Conservation (phyloP, 1,140 invertebrate species). For the Bombus turneri region DNA sequence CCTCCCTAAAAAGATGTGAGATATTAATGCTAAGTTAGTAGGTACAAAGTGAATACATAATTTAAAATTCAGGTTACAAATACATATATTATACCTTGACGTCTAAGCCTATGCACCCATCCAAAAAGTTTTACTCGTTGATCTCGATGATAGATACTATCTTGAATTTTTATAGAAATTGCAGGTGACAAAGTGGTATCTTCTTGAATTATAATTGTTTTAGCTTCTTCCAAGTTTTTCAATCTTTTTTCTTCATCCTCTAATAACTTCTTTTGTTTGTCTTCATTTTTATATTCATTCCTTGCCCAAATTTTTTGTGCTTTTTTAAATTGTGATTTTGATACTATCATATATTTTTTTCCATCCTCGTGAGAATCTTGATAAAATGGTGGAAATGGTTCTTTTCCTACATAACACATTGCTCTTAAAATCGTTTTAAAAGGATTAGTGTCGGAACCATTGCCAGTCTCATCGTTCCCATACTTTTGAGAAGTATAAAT, state of each 20-base stretch:
- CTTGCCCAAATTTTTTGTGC: slow-evolving; percentile 93
- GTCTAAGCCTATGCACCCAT: slow-evolving; percentile 96
- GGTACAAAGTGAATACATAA: not conserved
- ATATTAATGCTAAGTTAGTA: not conserved
- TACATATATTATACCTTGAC: slow-evolving; percentile 87
- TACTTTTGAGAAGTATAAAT: slow-evolving; percentile 96
- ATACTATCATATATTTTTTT: slow-evolving; percentile 89
- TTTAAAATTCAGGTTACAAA: not conserved
- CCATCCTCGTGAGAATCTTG: slow-evolving; percentile 92
- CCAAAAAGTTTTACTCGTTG: slow-evolving; percentile 93
- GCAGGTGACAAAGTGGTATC: slow-evolving; percentile 90
- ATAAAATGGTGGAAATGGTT: slow-evolving; percentile 95
- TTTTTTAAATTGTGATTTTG: slow-evolving; percentile 98
- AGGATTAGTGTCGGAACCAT: slow-evolving; percentile 93
- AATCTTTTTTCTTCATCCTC: slow-evolving; percentile 92
- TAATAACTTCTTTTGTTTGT: slow-evolving; percentile 90
- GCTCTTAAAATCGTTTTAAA: slow-evolving; percentile 96
- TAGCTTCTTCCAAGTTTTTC: slow-evolving; percentile 96
- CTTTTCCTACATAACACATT: slow-evolving; percentile 91
- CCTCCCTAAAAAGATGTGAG: slow-evolving; percentile 85
- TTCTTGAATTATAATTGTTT: slow-evolving; percentile 91
- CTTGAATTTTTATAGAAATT: slow-evolving; percentile 89
- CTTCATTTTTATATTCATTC: slow-evolving; percentile 91
- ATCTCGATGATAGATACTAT: slow-evolving; percentile 85
- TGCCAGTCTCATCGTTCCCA: slow-evolving; percentile 92